Percentiles rank a stretch among this genome's conserved stretches.
These are phyloP conservation scores for Apogon hyalosoma DNA, from an alignment of 2,797 vertebrate genomes.

Conservation along the genomic window DNA sequence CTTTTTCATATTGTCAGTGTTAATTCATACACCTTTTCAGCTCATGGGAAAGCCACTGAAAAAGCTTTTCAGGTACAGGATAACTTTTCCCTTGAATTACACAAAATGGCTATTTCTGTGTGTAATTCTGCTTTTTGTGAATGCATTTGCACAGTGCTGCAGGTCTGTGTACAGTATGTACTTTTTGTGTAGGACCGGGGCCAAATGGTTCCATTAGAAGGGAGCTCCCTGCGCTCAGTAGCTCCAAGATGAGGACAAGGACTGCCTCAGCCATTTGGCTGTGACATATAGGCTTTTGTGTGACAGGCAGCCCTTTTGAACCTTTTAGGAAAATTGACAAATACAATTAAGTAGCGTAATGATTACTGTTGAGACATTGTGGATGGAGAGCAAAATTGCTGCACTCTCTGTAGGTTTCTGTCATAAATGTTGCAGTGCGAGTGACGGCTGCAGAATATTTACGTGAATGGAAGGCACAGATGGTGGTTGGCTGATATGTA, in stretches of 20 bases:
- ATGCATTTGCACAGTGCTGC: conserved; percentile 9
- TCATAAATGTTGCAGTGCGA: conserved; percentile 52
- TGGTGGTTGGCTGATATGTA: not conserved
- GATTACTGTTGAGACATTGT: conserved; percentile 65
- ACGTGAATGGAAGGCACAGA: conserved; percentile 4
- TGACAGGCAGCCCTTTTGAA: conserved; percentile 72
- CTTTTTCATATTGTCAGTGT: not conserved
- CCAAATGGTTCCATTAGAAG: conserved; percentile 55
- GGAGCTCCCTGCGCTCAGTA: conserved; percentile 42
- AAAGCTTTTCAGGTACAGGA: not conserved
- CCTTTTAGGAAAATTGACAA: conserved; percentile 82
- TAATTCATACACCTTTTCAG: not conserved
- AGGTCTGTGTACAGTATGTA: conserved; percentile 1
- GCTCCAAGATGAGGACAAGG: conserved; percentile 49
- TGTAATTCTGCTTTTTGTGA: conserved; percentile 1
- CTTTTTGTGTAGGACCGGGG: conserved; percentile 41
- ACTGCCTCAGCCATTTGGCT: conserved; percentile 60
- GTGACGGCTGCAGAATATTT: conserved; percentile 34
- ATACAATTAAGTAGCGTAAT: conserved; percentile 67
- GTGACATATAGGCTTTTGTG: conserved; percentile 61
- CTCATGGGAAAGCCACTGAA: not conserved
- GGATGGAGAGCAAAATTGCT: conserved; percentile 43
- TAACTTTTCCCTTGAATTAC: not conserved
- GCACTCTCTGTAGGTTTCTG: conserved; percentile 52
- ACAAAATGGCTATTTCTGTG: not conserved